phyloP scores from a whole-genome alignment of 2,113 vertebrate genomes.

The Heloderma charlesbogerti region DNA sequence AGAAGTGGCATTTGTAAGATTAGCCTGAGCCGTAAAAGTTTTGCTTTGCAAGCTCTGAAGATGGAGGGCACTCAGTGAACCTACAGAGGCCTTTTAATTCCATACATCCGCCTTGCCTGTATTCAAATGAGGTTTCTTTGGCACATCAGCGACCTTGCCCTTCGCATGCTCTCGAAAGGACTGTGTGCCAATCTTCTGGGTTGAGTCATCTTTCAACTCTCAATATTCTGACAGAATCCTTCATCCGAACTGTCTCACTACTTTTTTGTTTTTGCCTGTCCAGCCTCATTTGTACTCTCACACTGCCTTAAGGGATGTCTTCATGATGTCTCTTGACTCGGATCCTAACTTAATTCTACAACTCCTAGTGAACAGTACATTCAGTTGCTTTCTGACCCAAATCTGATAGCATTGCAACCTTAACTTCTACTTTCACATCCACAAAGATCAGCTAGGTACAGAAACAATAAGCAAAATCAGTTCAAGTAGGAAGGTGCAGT shows the following conservation, averaged over 20 bases:
- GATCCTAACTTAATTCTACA: neutral
- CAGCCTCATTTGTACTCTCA: neutral
- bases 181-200: neutral
- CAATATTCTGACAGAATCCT: neutral
- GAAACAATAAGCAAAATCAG: neutral
- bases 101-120: neutral
- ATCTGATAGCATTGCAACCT: neutral
- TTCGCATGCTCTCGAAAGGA: neutral
- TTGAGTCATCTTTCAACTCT: neutral
- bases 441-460: neutral
- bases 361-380: neutral
- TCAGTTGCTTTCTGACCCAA: neutral
- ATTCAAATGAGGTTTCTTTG: neutral
- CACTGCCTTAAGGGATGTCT: neutral
- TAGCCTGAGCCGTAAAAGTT: neutral
- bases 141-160: neutral
- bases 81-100: neutral
- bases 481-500: neutral
- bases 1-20: neutral
- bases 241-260: neutral
- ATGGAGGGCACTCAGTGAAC: no score
- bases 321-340: neutral
- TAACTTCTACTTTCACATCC: neutral
- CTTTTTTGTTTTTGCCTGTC: neutral
- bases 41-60: neutral